Evolutionary conservation across 2,797 vertebrate genomes (phyloP).

Genomic region (Gastrophryne carolinensis): DNA sequence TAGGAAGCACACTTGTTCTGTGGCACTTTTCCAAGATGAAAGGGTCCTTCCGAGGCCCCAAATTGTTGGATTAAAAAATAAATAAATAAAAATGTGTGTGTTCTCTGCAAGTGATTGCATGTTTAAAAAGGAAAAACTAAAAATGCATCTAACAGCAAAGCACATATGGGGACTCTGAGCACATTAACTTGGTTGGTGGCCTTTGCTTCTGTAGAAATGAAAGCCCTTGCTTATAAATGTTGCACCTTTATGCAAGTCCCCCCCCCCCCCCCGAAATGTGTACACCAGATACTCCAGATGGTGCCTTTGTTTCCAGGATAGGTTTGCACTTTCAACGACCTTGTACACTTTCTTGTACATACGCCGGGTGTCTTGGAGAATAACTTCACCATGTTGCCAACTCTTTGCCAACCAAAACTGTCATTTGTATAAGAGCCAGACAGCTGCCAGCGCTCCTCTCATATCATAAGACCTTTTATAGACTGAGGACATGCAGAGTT

Average conservation of each 20-base stretch:
- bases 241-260: neutral
- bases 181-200: too few relatives aligned
- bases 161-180: too few relatives aligned
- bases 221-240: neutral
- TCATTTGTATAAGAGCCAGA: constrained; percentile 42
- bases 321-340: constrained; percentile 34
- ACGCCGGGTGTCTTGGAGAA: constrained; percentile 28
- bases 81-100: too few relatives aligned
- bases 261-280: neutral
- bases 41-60: too few relatives aligned
- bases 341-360: constrained; percentile 37
- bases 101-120: too few relatives aligned
- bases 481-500: constrained; percentile 16
- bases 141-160: neutral
- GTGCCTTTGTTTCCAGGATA: constrained; percentile 39
- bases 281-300: constrained; percentile 42
- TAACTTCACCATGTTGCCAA: constrained; percentile 34
- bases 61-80: too few relatives aligned
- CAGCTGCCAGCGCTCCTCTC: constrained; percentile 45
- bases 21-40: too few relatives aligned
- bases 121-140: neutral
- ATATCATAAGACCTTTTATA: constrained; percentile 43
- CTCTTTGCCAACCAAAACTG: constrained; percentile 43
- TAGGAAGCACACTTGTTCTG: too few relatives aligned
- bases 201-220: too few relatives aligned